Evolutionary conservation across 2,113 vertebrate species (phyloP).

Genomic region (Phalacrocorax aristotelis): DNA sequence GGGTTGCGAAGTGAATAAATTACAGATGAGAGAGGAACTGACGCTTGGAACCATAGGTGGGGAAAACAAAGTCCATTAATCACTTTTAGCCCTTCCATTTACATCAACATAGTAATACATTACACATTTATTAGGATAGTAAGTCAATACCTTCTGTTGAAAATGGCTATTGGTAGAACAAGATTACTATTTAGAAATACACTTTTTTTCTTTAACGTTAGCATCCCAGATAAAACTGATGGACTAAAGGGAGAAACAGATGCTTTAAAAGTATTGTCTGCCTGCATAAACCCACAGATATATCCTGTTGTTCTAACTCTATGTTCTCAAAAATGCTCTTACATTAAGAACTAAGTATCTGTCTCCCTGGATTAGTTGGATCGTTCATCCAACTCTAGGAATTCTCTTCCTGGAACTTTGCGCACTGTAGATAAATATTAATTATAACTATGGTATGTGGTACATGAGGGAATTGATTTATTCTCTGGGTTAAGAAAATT

Average conservation of each 20-base stretch:
- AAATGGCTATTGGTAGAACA: background rate
- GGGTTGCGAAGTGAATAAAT: background rate
- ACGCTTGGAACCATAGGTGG: background rate
- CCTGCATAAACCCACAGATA: background rate
- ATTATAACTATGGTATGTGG: background rate
- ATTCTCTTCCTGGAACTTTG: background rate
- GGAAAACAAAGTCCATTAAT: background rate
- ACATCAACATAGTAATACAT: background rate
- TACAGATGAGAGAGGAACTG: background rate
- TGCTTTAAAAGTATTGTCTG: background rate
- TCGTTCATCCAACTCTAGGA: background rate
- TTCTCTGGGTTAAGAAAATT: background rate
- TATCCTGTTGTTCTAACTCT: background rate
- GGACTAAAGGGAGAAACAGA: background rate
- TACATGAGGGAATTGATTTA: background rate
- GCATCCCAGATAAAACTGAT: background rate
- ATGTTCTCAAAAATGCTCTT: background rate
- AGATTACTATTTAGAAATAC: background rate
- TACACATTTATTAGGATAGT: background rate
- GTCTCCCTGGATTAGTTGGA: background rate
- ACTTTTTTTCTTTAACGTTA: background rate
- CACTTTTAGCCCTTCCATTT: background rate
- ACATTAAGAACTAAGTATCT: background rate
- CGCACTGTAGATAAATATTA: background rate
- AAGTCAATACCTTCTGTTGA: background rate